A percentile compares a stretch with the other conserved stretches of the same genome.
Conservation (phyloP, 64 coral and sea anemone species). For the Montipora capricornis region DNA sequence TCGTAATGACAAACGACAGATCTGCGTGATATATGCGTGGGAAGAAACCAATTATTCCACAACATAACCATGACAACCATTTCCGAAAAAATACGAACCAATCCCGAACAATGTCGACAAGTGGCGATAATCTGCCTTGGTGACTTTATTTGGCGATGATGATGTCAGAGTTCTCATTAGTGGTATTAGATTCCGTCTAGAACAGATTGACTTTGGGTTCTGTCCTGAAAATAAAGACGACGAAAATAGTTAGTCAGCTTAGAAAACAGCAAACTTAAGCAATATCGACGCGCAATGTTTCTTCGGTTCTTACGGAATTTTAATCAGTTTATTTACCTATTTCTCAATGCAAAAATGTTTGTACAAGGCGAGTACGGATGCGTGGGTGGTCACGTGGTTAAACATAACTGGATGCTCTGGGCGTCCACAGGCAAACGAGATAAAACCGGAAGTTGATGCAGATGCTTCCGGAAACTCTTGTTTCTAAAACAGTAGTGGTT, state of each 20-base stretch:
- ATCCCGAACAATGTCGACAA: constrained; percentile 52
- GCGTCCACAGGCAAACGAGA: background rate
- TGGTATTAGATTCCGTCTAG: constrained; percentile 48
- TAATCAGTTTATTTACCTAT: constrained; percentile 4
- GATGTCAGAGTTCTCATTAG: constrained; percentile 18
- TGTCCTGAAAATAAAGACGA: background rate
- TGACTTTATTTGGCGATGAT: constrained; percentile 37
- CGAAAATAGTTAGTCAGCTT: background rate
- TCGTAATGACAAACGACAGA: constrained; percentile 35
- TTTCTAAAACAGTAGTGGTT: background rate
- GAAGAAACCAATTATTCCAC: constrained; percentile 15
- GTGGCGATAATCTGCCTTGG: constrained; percentile 9
- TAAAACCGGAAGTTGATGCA: constrained; percentile 25
- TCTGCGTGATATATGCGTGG: constrained; percentile 31
- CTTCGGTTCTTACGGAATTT: background rate
- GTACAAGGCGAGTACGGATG: constrained; percentile 35
- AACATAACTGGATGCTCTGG: background rate
- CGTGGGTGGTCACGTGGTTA: constrained; percentile 59
- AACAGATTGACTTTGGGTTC: constrained; percentile 6
- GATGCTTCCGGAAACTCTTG: constrained; percentile 13
- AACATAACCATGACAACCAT: constrained; percentile 60
- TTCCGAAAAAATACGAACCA: constrained; percentile 63
- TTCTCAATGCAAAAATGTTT: constrained; percentile 32
- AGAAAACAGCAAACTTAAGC: background rate
- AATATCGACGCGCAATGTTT: background rate